phyloP scores from a whole-genome alignment of 2,797 vertebrate genomes.

The Erethizon dorsatum region DNA sequence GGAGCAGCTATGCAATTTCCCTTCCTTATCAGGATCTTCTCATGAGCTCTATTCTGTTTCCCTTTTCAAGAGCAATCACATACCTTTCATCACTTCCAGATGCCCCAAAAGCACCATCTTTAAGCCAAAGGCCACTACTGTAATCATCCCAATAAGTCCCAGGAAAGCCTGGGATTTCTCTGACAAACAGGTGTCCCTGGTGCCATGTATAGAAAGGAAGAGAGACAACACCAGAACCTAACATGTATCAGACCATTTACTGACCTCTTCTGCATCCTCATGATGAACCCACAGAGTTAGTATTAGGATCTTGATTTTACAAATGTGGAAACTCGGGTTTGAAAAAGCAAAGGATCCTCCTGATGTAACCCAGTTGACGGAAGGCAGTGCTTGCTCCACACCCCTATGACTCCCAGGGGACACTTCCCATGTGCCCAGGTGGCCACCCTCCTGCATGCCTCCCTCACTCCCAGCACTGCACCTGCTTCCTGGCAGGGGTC shows the following conservation, averaged over 20 bases:
- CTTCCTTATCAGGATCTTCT: neutral
- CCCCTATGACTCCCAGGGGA: neutral
- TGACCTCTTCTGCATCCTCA: neutral
- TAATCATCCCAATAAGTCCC: neutral
- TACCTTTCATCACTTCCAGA: neutral
- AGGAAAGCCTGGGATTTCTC: neutral
- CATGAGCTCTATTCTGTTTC: neutral
- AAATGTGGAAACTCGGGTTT: neutral
- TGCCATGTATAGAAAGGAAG: neutral
- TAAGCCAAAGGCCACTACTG: neutral
- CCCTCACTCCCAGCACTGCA: neutral
- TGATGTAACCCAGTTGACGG: neutral
- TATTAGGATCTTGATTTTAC: neutral
- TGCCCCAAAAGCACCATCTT: neutral
- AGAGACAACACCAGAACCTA: neutral
- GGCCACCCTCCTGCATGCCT: neutral
- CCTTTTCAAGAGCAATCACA: neutral
- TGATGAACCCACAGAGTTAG: neutral
- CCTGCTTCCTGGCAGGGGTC: neutral
- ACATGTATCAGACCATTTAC: neutral
- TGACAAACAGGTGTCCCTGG: neutral
- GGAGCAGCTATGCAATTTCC: neutral
- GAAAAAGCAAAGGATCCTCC: neutral
- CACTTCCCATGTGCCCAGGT: neutral
- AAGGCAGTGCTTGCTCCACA: too few species aligned